Base-by-base conservation (phyloP, 2,888 invertebrate genomes). In the Gibbula magus region DNA sequence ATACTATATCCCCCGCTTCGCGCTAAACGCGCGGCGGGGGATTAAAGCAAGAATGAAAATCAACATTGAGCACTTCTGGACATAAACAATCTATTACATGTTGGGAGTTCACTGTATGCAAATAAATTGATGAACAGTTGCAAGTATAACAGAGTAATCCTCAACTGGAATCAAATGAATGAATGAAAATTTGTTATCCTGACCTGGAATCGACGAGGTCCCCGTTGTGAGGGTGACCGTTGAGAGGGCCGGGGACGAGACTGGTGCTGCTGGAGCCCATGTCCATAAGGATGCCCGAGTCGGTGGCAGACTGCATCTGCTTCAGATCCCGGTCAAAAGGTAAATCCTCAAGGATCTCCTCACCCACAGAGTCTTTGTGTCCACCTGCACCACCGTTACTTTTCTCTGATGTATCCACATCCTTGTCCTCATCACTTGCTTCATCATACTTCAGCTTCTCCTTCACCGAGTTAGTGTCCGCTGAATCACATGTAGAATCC, bases 381-480 rank as follows among this genome's bases (percentile, higher is more conserved):
- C 18, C 32, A 66, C 45, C 56, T n/a, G 13, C 22, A 54, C 18
- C 32, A 18, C 25, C 56, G n/a, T 35, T 54, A 52, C 54, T 56
- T 16, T 70, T 25, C 32, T 73, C 51, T n/a, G 83, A 70, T 61
- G 79, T 80, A 76, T 84, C 83, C 35, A 81, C 81, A 77, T 84
- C 84, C 53, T 83, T 83, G 70, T 83, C 84, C 52, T 80, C 83
- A 77, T 81, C 80, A 35, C 52, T 74, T 29, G 54, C 66, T 13
- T 74, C 80, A 22, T 61, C 67, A 76, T 81, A 76, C 67, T 29
- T 54, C 56, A 79, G 66, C 45, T 81, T 79, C 79, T 81, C 82
- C 54, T 20, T 54, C 25, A 77, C 80, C 20, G 67, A n/a, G 75
- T 39, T 52, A 51, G 29, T 67, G 53, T 22, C 53, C 20, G 67